Evolutionary conservation across 2,113 vertebrate genomes (phyloP).

Genomic region (Xenotilapia caudafasciata): DNA sequence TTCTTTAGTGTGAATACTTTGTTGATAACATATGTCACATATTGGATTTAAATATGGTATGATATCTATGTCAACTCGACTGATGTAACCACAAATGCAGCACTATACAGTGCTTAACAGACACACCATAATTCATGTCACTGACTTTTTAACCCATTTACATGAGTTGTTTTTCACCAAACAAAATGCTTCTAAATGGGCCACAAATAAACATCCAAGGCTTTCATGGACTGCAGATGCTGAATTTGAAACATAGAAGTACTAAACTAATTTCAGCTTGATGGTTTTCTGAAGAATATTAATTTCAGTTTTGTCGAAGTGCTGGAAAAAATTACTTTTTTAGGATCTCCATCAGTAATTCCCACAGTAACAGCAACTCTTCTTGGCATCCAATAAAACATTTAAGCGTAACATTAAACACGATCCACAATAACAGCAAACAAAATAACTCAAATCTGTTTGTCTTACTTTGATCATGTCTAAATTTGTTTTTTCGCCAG

Average conservation of each 20-base stretch:
- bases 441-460: neutral
- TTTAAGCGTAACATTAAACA: neutral
- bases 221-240: neutral
- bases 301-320: neutral
- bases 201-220: neutral
- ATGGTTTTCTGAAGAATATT: neutral
- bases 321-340: neutral
- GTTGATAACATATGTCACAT: rapidly evolving
- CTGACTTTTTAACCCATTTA: neutral
- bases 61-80: neutral
- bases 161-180: neutral
- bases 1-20: rapidly evolving
- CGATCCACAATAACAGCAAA: neutral
- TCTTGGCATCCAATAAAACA: neutral
- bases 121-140: neutral
- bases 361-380: neutral
- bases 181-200: neutral
- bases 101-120: neutral
- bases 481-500: neutral
- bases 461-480: neutral
- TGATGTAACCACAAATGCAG: neutral
- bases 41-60: neutral
- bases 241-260: neutral
- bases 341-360: neutral
- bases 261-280: neutral